Evolutionary conservation across 2,797 vertebrate genomes (phyloP).

Genomic region (Ptychobarbus kaznakovi): DNA sequence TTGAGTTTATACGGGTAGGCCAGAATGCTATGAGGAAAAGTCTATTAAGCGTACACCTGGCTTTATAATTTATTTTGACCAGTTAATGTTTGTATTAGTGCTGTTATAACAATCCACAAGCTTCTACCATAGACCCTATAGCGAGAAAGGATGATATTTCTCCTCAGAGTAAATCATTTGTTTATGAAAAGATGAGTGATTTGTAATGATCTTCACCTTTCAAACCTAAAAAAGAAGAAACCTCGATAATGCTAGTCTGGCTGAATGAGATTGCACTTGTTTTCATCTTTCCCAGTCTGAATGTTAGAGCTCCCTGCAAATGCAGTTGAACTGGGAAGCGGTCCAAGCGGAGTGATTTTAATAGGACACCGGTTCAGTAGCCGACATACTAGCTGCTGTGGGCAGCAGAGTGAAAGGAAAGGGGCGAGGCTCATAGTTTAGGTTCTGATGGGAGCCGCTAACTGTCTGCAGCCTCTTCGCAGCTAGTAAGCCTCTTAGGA

Average conservation of each 20-base stretch:
- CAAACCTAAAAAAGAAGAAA: conserved; percentile 1
- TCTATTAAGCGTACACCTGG: neutral
- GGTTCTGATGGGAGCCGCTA: conserved; percentile 38
- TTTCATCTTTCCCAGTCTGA: conserved; percentile 37
- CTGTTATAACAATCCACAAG: neutral
- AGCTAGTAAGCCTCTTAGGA: conserved; percentile 35
- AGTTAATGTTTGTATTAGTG: neutral
- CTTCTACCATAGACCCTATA: neutral
- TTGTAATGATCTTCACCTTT: conserved; percentile 37
- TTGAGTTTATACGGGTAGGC: conserved; percentile 15
- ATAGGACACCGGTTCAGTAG: conserved; percentile 44
- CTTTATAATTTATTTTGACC: conserved; percentile 12
- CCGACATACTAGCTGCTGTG: conserved; percentile 26
- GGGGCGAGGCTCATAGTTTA: neutral
- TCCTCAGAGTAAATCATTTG: conserved; percentile 2
- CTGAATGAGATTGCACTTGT: conserved; percentile 15
- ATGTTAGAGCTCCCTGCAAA: neutral
- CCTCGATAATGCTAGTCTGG: neutral
- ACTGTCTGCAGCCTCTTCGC: conserved; percentile 35
- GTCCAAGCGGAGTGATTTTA: conserved; percentile 50
- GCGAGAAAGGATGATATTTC: neutral
- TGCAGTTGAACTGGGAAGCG: conserved; percentile 14
- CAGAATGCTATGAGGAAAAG: neutral
- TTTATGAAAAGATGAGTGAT: neutral
- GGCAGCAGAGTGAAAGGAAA: conserved; percentile 41